These are phyloP conservation scores for Nemotelus nigrinus DNA, from an alignment of 2,888 invertebrate species.

Conservation along the genomic window DNA sequence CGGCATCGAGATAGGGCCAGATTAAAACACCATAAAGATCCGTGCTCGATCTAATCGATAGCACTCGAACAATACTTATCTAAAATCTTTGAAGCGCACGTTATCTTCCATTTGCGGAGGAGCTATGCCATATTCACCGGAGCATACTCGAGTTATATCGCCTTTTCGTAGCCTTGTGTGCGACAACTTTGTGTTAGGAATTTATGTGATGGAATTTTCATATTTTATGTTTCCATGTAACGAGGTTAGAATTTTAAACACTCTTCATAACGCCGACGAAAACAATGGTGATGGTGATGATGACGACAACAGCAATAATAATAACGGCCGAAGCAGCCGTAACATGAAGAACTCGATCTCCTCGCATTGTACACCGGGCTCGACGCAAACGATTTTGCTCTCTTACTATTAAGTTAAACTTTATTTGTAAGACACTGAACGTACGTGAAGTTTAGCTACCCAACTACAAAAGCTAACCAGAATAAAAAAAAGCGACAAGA, in stretches of 20 bases:
- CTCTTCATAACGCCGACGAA: neutral
- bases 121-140: neutral
- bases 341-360: neutral
- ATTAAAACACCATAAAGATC: neutral
- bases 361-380: neutral
- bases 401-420: slow-evolving; percentile 7
- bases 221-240: slow-evolving; percentile 50
- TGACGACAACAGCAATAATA: neutral
- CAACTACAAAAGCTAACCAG: slow-evolving; percentile 15
- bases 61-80: neutral
- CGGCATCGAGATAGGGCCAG: neutral
- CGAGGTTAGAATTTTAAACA: slow-evolving; percentile 50
- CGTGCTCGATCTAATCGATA: neutral
- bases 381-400: neutral
- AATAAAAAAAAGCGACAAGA: neutral
- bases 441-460: neutral
- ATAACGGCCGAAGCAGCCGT: neutral
- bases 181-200: slow-evolving; percentile 36
- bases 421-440: slow-evolving; percentile 7
- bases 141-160: slow-evolving; percentile 25
- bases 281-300: neutral
- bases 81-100: neutral
- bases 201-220: slow-evolving; percentile 50
- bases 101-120: neutral
- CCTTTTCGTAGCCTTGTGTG: slow-evolving; percentile 12